Percentiles rank a stretch among this genome's conserved stretches.
Evolutionary conservation across 2,797 vertebrate genomes (phyloP).

Genomic region (Semotilus atromaculatus): DNA sequence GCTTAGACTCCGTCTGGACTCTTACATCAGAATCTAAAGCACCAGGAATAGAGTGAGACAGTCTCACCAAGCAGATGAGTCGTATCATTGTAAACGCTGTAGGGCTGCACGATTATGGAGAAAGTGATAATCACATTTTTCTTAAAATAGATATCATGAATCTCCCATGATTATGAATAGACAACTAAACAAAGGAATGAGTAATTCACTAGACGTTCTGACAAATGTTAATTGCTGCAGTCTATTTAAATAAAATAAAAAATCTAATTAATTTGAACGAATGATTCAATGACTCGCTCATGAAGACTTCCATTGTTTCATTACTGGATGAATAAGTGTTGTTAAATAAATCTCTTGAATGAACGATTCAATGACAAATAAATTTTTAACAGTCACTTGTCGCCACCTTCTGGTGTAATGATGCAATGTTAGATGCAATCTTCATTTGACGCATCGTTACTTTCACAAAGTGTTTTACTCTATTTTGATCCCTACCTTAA

Average conservation of each 20-base stretch:
- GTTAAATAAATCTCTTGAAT: neutral
- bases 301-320: neutral
- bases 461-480: neutral
- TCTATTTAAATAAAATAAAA: no score
- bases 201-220: neutral
- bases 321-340: neutral
- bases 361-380: no score
- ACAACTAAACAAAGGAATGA: neutral
- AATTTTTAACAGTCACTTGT: no score
- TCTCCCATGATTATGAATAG: neutral
- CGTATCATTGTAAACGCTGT: neutral
- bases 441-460: neutral
- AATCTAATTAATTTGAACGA: neutral
- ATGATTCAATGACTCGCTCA: neutral
- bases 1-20: conserved; percentile 41
- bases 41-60: neutral
- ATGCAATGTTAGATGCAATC: no score
- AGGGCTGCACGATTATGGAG: neutral
- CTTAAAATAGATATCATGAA: neutral
- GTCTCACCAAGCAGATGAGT: neutral
- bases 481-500: neutral
- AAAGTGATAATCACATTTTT: neutral
- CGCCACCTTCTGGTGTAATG: no score
- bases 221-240: neutral
- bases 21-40: neutral